Evolutionary conservation across 2,113 vertebrate species (phyloP).

Genomic region (Menura novaehollandiae): DNA sequence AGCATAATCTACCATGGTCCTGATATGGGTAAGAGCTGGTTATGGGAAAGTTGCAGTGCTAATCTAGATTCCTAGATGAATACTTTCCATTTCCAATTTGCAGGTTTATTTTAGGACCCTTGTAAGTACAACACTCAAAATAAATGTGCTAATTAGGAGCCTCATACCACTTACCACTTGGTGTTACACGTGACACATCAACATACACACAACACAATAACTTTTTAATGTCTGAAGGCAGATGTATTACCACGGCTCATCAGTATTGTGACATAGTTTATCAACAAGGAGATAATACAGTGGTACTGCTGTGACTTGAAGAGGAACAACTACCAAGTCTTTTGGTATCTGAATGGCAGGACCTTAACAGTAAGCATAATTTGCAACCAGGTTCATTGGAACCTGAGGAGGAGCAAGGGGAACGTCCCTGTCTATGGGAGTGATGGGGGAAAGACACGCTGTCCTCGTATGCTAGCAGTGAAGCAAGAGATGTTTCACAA

Average conservation of each 20-base stretch:
- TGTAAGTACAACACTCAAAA: neutral
- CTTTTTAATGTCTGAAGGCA: neutral
- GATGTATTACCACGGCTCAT: neutral
- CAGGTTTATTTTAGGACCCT: neutral
- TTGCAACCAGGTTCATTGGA: neutral
- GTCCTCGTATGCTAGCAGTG: neutral
- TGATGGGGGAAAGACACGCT: fast-evolving
- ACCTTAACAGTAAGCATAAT: neutral
- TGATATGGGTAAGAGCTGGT: neutral
- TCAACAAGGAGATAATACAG: neutral
- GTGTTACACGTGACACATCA: neutral
- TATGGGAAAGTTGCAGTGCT: neutral
- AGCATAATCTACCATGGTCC: neutral
- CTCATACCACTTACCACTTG: neutral
- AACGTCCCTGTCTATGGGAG: neutral
- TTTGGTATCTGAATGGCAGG: neutral
- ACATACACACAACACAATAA: fast-evolving
- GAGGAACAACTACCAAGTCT: neutral
- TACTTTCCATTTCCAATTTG: neutral
- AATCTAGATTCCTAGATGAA: neutral
- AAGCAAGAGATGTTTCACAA: neutral
- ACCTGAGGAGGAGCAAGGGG: neutral
- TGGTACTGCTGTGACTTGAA: neutral
- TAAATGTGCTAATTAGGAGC: neutral
- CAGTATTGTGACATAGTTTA: neutral